Conservation (phyloP, 2,113 vertebrate genomes). For the Syngnathus floridae region DNA sequence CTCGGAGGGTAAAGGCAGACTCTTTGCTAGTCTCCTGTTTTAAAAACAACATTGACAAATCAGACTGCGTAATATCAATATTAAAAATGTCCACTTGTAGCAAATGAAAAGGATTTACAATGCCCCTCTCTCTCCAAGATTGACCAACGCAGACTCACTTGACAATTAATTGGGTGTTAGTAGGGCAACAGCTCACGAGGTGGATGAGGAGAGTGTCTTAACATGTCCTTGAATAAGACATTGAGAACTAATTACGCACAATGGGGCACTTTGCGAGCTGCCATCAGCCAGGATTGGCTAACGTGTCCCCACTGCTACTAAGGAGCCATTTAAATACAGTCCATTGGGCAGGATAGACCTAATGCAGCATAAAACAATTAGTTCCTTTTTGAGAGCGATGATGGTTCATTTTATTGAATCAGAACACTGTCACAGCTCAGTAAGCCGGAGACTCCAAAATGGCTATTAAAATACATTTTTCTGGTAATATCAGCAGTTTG, state of each 20-base stretch:
- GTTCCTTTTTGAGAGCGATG: constrained; percentile 4
- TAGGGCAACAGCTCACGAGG: neutral
- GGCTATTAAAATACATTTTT: constrained; percentile 3
- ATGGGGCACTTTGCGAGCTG: constrained; percentile 1
- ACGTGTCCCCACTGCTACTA: neutral
- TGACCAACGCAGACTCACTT: neutral
- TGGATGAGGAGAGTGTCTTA: neutral
- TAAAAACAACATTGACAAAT: neutral
- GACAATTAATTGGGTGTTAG: neutral
- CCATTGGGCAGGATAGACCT: constrained; percentile 1
- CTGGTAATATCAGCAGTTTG: constrained; percentile 1
- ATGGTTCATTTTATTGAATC: constrained; percentile 8
- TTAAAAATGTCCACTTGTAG: neutral
- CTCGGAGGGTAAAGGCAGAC: constrained; percentile 65
- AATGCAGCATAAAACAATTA: constrained; percentile 11
- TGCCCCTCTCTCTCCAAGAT: neutral
- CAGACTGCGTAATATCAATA: neutral
- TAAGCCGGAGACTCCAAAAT: neutral
- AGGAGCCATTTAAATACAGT: constrained; percentile 8
- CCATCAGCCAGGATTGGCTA: neutral
- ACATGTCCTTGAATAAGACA: constrained; percentile 7
- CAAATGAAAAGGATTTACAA: neutral
- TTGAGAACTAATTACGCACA: neutral
- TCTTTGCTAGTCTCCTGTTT: constrained; percentile 66
- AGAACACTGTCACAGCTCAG: constrained; percentile 5